phyloP scores from a whole-genome alignment of 2,888 invertebrate species.

The Nemapogon koenigi region DNA sequence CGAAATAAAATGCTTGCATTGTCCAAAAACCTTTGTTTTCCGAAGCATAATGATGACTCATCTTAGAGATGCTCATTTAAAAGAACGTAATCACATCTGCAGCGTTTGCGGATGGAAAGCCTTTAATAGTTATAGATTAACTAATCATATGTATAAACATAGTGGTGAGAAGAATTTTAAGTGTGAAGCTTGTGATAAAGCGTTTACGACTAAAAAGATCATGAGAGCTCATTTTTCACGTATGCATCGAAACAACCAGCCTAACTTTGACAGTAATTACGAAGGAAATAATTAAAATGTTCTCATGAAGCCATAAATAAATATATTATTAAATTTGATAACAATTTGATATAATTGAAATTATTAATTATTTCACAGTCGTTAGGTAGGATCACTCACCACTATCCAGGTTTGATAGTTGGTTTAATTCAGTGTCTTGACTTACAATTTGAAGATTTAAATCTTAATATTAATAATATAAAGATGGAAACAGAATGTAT shows the following conservation, averaged over 20 bases:
- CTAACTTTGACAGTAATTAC: conserved; percentile 12
- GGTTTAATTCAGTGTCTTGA: too few relatives aligned
- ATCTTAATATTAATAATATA: neutral
- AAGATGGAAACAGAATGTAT: neutral
- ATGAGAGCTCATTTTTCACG: conserved; percentile 46
- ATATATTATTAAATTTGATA: too few relatives aligned
- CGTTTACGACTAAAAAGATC: conserved; percentile 50
- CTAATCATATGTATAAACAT: conserved; percentile 55
- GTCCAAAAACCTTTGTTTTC: conserved; percentile 51
- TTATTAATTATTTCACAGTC: too few relatives aligned
- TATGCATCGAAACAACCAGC: conserved; percentile 33
- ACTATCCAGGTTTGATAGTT: too few relatives aligned
- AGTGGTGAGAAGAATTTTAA: conserved; percentile 56
- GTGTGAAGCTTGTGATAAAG: conserved; percentile 46
- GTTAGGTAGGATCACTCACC: too few relatives aligned
- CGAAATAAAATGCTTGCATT: conserved; percentile 48
- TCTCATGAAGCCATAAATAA: too few relatives aligned
- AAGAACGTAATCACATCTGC: conserved; percentile 44
- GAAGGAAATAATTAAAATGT: too few relatives aligned
- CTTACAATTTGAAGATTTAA: too few relatives aligned
- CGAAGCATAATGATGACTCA: conserved; percentile 57
- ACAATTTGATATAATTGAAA: too few relatives aligned
- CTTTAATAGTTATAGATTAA: conserved; percentile 52
- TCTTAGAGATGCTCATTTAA: conserved; percentile 42
- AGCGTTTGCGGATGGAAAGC: conserved; percentile 50